These are phyloP conservation scores for Copidosoma floridanum DNA, from an alignment of 1,140 invertebrate species.

Conservation along the genomic window DNA sequence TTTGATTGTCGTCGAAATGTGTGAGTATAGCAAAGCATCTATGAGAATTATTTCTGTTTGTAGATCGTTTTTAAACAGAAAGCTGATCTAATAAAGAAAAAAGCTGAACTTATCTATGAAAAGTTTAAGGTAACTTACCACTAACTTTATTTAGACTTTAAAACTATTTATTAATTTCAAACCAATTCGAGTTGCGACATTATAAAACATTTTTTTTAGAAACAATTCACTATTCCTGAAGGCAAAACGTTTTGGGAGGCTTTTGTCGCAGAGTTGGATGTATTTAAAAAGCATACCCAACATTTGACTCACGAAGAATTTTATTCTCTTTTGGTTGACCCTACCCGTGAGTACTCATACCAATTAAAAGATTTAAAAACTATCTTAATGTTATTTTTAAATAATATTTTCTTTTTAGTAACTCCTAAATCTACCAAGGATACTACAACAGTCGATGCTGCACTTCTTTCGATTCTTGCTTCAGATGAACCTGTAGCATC, in stretches of 20 bases:
- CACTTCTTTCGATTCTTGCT: too few relatives aligned
- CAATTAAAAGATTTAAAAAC: not conserved
- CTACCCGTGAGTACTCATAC: conserved; percentile 18
- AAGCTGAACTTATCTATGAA: conserved; percentile 65
- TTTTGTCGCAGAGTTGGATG: conserved; percentile 59
- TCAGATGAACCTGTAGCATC: too few relatives aligned
- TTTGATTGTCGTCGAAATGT: too few relatives aligned
- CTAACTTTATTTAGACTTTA: not conserved
- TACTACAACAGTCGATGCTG: too few relatives aligned
- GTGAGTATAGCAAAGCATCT: too few relatives aligned
- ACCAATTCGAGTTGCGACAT: too few relatives aligned
- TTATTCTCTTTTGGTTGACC: conserved; percentile 56
- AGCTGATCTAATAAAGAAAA: conserved; percentile 65
- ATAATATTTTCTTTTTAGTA: not conserved
- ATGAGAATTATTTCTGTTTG: conserved; percentile 24
- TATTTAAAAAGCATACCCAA: conserved; percentile 61
- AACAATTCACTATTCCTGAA: conserved; percentile 55
- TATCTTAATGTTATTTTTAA: not conserved
- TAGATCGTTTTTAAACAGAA: conserved; percentile 62
- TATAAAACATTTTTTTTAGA: conserved; percentile 41
- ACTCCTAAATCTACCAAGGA: too few relatives aligned
- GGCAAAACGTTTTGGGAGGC: conserved; percentile 61
- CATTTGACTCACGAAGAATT: conserved; percentile 60
- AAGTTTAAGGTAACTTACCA: conserved; percentile 59
- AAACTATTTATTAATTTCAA: conserved; percentile 18